phyloP scores from a whole-genome alignment of 35 echinoderm and acorn worm species.

The Nesometra sesokonis region DNA sequence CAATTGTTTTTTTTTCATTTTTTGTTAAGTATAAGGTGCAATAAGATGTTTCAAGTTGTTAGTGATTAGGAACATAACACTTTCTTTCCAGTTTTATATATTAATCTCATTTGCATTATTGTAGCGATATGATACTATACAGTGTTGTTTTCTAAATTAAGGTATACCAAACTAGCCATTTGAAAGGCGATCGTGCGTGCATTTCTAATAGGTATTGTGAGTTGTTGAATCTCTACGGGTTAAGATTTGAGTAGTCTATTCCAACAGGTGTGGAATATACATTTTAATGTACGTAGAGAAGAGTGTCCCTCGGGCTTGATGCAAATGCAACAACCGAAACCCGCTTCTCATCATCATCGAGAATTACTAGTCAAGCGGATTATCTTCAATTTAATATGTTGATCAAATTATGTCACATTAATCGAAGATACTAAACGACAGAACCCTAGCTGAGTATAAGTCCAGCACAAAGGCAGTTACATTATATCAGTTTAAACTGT shows the following conservation, averaged over 20 bases:
- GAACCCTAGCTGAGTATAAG: not conserved
- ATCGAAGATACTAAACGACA: not conserved
- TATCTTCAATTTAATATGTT: slow-evolving; percentile 1
- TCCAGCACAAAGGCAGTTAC: not conserved
- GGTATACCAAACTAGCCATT: not conserved
- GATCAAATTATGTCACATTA: slow-evolving; percentile 1
- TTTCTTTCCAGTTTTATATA: not conserved
- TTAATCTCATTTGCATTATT: not conserved
- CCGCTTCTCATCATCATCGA: not conserved
- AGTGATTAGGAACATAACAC: not conserved
- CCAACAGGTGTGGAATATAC: not conserved
- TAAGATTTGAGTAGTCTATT: not conserved
- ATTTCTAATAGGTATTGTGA: slow-evolving; percentile 1
- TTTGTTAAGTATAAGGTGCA: not conserved
- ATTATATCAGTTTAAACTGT: not conserved
- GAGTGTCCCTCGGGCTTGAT: not conserved
- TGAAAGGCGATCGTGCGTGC: not conserved
- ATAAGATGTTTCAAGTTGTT: not conserved
- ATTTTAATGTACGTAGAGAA: not conserved
- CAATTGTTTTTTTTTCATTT: too few relatives aligned
- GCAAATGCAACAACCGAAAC: not conserved
- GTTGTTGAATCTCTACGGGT: not conserved
- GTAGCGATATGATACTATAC: not conserved
- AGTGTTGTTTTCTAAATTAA: not conserved
- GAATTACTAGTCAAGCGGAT: not conserved